A percentile compares a stretch with the other conserved stretches of the same genome.
These are phyloP conservation scores for Mesoligia furuncula DNA, from an alignment of 2,888 invertebrate species.

Conservation along the genomic window DNA sequence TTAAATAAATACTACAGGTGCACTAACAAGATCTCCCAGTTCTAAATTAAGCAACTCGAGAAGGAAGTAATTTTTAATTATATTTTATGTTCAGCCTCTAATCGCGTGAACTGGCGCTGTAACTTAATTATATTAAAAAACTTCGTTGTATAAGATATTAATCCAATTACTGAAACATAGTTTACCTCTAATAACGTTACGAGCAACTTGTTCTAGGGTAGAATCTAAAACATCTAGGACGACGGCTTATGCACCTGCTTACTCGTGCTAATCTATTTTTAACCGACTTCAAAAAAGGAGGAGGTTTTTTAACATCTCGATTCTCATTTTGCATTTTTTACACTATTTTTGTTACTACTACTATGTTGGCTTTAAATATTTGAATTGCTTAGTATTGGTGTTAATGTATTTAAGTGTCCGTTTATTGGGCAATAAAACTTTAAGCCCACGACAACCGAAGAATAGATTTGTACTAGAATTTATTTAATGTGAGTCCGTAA, in stretches of 20 bases:
- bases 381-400: conserved; percentile 17
- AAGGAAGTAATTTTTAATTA: conserved; percentile 29
- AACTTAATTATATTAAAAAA: conserved; percentile 34
- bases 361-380: conserved; percentile 10
- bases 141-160: conserved; percentile 22
- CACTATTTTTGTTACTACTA: too few species aligned
- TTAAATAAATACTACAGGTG: background rate
- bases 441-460: conserved; percentile 11
- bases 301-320: background rate
- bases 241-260: conserved; percentile 40
- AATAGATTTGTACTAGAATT: conserved; percentile 35
- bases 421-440: conserved; percentile 31
- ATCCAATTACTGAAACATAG: conserved; percentile 34
- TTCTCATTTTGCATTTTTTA: background rate
- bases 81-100: conserved; percentile 20
- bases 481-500: conserved; percentile 22
- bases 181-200: conserved; percentile 24
- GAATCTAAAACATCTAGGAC: conserved; percentile 23
- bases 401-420: conserved; percentile 25
- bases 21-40: conserved; percentile 6
- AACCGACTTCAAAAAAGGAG: too few species aligned
- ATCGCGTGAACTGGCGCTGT: conserved; percentile 15
- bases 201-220: conserved; percentile 30
- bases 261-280: conserved; percentile 21
- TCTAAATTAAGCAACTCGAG: conserved; percentile 13